A percentile compares a stretch with the other conserved stretches of the same genome.
These are phyloP conservation scores for Lepilemur ruficaudatus DNA, from an alignment of 2,797 vertebrate species.

Conservation along the genomic window DNA sequence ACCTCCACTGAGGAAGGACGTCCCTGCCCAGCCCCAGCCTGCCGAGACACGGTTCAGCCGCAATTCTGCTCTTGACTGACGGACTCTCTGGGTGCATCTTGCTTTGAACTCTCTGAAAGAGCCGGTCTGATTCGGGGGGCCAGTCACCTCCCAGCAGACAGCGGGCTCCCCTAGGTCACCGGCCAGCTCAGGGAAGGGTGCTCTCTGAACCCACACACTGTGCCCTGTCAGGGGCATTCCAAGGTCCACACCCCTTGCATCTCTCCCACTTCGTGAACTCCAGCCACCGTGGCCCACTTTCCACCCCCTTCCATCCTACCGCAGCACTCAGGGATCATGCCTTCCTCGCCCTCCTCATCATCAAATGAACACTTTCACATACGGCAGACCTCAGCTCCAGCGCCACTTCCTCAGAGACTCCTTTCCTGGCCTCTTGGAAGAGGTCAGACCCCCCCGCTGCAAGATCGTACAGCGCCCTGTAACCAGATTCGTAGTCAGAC, in stretches of 20 bases:
- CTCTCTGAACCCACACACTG: neutral
- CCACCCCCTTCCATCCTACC: neutral
- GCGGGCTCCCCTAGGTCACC: neutral
- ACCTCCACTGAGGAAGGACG: neutral
- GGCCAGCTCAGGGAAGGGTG: neutral
- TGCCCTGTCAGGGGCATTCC: neutral
- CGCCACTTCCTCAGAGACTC: neutral
- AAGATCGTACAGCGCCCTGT: accelerated
- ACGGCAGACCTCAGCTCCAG: neutral
- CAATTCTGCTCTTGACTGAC: neutral
- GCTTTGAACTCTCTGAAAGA: neutral
- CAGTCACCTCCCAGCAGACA: neutral
- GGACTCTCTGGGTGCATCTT: neutral
- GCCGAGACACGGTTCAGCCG: neutral
- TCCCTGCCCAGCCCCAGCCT: neutral
- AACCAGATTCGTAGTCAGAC: neutral
- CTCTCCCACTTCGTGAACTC: neutral
- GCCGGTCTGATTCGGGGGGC: too few species aligned
- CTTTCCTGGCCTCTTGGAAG: neutral
- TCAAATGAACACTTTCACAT: neutral
- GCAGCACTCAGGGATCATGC: neutral
- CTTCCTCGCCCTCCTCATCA: neutral
- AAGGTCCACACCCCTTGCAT: neutral
- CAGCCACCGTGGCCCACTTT: neutral
- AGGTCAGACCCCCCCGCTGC: neutral